Evolutionary conservation across 2,797 vertebrate species (phyloP).

Genomic region (Pipistrellus kuhlii): DNA sequence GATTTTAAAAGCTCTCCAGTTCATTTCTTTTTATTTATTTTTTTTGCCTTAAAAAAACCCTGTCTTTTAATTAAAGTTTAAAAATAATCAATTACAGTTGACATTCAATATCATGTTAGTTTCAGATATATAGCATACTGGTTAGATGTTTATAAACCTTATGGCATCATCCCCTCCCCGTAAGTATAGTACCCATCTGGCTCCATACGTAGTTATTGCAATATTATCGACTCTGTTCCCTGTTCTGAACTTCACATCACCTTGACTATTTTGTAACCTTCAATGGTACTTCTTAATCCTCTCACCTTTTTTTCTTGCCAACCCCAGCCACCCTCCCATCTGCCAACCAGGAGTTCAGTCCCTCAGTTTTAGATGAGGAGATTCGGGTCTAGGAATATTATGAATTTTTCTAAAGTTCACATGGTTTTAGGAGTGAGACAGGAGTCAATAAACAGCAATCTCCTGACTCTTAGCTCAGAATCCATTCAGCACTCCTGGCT

Average conservation of each 20-base stretch:
- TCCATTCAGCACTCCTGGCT: slow-evolving; percentile 32
- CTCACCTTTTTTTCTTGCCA: not conserved
- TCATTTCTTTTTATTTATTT: slow-evolving; percentile 22
- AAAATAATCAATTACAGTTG: not conserved
- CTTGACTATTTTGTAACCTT: not conserved
- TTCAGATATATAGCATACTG: not conserved
- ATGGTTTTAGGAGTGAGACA: slow-evolving; percentile 54
- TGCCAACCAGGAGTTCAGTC: not conserved
- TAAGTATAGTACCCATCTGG: not conserved
- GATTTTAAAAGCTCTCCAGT: slow-evolving; percentile 25
- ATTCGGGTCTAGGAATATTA: slow-evolving; percentile 19
- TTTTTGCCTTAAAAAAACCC: not conserved
- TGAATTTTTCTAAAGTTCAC: slow-evolving; percentile 29
- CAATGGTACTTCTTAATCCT: not conserved
- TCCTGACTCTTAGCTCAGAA: slow-evolving; percentile 25
- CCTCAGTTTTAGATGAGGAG: slow-evolving; percentile 48
- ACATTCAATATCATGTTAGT: not conserved
- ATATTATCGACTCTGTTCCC: not conserved
- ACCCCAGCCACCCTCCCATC: not conserved
- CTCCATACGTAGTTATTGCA: not conserved
- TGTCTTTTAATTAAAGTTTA: not conserved
- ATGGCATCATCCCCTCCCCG: not conserved
- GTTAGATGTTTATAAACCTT: not conserved
- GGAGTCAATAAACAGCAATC: slow-evolving; percentile 45
- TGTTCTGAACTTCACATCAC: not conserved